Conservation (phyloP, 1,140 invertebrate genomes). For the Helicoverpa armigera region DNA sequence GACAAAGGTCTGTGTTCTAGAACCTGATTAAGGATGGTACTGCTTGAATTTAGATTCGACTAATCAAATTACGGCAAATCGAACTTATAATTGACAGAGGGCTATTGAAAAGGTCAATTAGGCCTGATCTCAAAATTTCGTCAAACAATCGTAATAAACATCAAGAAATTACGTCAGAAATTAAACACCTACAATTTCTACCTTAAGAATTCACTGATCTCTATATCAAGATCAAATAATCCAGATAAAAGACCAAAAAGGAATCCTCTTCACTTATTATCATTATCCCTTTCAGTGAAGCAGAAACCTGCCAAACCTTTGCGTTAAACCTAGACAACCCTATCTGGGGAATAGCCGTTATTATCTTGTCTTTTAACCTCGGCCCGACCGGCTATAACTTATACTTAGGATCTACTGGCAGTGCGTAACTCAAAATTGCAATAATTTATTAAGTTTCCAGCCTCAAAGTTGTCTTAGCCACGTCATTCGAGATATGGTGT, state of each 20-base stretch:
- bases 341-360: conserved; percentile 21
- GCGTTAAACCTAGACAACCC: conserved; percentile 4
- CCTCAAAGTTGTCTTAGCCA: conserved; percentile 26
- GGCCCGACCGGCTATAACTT: conserved; percentile 32
- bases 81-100: too few relatives aligned
- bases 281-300: conserved; percentile 31
- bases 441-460: conserved; percentile 47
- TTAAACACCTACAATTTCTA: not conserved
- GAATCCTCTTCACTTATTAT: not conserved
- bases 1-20: too few relatives aligned
- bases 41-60: too few relatives aligned
- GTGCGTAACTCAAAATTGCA: conserved; percentile 50
- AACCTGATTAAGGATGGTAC: too few relatives aligned
- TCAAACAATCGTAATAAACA: too few relatives aligned
- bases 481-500: conserved; percentile 22
- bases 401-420: conserved; percentile 19
- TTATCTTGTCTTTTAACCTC: conserved; percentile 51
- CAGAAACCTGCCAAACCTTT: conserved; percentile 22
- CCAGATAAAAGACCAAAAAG: not conserved
- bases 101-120: too few relatives aligned
- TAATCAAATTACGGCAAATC: too few relatives aligned
- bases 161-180: too few relatives aligned
- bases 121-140: too few relatives aligned
- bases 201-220: not conserved
- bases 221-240: conserved; percentile 3